Conservation (phyloP, 2,113 vertebrate species). For the Neomonachus schauinslandi region DNA sequence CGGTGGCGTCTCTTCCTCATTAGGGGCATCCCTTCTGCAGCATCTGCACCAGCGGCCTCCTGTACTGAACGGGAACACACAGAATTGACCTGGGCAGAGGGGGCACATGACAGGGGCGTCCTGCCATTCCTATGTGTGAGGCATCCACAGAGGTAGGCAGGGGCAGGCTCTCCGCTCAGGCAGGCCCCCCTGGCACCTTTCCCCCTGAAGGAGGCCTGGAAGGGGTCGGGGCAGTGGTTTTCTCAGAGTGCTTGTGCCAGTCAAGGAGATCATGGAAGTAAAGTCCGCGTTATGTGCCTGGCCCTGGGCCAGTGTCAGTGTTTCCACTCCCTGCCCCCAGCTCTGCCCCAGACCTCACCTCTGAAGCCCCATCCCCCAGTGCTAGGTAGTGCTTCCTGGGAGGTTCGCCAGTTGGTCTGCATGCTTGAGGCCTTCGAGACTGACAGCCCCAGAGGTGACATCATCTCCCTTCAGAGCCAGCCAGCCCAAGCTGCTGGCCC, state of each 20-base stretch:
- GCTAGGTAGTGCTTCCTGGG: background rate
- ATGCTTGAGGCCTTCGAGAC: background rate
- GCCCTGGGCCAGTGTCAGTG: background rate
- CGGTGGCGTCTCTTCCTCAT: background rate
- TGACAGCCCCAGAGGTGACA: background rate
- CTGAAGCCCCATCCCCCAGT: background rate
- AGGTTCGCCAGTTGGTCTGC: background rate
- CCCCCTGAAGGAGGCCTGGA: background rate
- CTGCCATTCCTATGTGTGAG: background rate
- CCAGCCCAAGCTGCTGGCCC: background rate
- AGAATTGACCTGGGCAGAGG: background rate
- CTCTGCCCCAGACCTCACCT: background rate
- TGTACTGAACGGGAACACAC: constrained; percentile 60
- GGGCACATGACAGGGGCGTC: background rate
- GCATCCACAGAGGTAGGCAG: background rate
- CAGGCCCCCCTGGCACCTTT: background rate
- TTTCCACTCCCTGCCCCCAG: background rate
- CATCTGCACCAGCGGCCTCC: background rate
- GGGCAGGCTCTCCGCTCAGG: background rate
- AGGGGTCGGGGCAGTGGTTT: background rate
- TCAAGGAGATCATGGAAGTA: background rate
- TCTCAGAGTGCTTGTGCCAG: background rate
- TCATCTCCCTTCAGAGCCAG: background rate
- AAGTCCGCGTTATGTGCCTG: background rate
- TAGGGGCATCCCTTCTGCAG: constrained; percentile 20